Evolutionary conservation across 2,113 vertebrate genomes (phyloP), one percentile per base, ranked within the genome.

Genomic region (Mustela nigripes): DNA sequence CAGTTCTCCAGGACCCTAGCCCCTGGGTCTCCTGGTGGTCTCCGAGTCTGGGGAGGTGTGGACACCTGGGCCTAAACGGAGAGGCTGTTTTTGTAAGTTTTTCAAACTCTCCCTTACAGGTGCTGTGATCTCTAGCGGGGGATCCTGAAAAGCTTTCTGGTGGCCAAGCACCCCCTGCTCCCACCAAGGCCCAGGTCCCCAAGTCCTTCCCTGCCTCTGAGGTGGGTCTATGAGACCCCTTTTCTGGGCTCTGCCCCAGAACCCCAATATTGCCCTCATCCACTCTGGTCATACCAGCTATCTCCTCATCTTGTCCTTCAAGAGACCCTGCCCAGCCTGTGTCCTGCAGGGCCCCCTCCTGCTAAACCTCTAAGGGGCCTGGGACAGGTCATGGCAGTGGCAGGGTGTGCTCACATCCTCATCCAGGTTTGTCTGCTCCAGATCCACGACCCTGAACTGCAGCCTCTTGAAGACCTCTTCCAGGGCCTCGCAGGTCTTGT

Each of bases 391-490:
- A 6, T 33, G 74, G 69, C 0, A 11, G 15, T 11, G 53, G 48
- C 7, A 10, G 50, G 26, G 33, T 26, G 31, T 5, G 58, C 99
- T 99, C 98, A 99, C 99, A 63, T 99, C 99, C 98, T 99, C 99
- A 33, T 99, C 99, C 98, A 99, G 98, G 98, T 98, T 99, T 0
- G 99, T 99, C 97, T 99, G 99, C 96, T 99, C 99, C 98, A 99
- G 98, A 92, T 99, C 99, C 31, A 99, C 99, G 2, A 99, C 96
- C 98, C 99, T 99, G 98, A 99, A 99, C 98, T 99, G 99, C 86
- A 99, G 99, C 92, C 99, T 98, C 98, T 99, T 99, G 97, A 99
- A 99, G 97, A 99, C 98, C 96, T 99, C 99, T 71, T 99, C 99
- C 98, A 99, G 98, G 4, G 99, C 99, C 89, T 99, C 99, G 0